Evolutionary conservation across 2,888 invertebrate species (phyloP), one percentile per base, ranked within the genome.

Genomic region (Andrena marginata): DNA sequence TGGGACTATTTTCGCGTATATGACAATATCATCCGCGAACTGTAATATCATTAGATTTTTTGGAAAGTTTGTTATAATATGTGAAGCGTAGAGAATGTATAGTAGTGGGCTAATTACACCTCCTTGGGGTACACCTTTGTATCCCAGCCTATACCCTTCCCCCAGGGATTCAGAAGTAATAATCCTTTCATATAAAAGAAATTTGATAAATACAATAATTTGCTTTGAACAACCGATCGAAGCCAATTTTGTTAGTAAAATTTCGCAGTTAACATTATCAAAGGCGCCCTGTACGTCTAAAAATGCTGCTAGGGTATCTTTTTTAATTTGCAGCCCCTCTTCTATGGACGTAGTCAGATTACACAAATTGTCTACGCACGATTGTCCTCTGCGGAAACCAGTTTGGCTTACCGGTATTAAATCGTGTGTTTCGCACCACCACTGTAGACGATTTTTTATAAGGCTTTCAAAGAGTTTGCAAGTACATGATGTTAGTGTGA

Each of bases 401-500:
- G 7, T n/a, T 68, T 75, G 60, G 10, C 16, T 29, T 8, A 3
- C 6, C n/a, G 64, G 72, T 4, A 73, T 31, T 2, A 64, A 16
- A 10, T 51, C 35, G 16, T 73, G 23, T 8, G n/a, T 5, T 26
- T 64, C 72, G n/a, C n/a, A 2, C n/a, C 54, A 54, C 42, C 63
- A 73, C 35, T 72, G 49, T 16, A 72, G 31, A 33, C 63, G 20
- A 23, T 72, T 72, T 29, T 71, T 48, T 20, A 31, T 49, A 6
- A 62, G 51, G 6, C 49, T 49, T 54, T 54, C 54, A 8, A 54
- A 54, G 8, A n/a, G 54, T 62, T 72, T 72, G 10, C 54, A 54
- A 5, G 54, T 3, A 13, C 72, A 72, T 4, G 51, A 72, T 7
- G 51, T 63, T 2, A 72, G 23, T 3, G 31, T 29, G n/a, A 63